These are phyloP conservation scores for Cantharis nigra DNA, from an alignment of 2,888 invertebrate species.

Conservation along the genomic window DNA sequence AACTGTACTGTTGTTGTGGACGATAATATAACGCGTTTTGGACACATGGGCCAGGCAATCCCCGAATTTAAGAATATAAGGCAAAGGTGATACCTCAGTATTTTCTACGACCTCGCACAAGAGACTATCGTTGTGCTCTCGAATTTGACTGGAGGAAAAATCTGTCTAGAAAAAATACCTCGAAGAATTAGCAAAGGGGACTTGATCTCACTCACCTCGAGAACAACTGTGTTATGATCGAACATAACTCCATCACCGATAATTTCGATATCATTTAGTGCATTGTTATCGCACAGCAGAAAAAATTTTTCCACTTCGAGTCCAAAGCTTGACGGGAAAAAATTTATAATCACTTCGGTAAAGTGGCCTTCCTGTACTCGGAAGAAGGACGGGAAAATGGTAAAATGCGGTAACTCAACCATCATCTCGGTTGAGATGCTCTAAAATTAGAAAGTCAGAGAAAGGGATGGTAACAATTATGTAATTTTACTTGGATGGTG, in stretches of 20 bases:
- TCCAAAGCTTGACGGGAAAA: slow-evolving; percentile 50
- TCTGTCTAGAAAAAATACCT: background rate
- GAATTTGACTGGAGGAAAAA: too few relatives aligned
- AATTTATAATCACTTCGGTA: slow-evolving; percentile 49
- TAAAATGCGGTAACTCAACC: slow-evolving; percentile 47
- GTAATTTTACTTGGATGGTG: slow-evolving; percentile 47
- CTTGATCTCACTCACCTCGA: slow-evolving; percentile 33
- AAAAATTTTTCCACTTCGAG: slow-evolving; percentile 53
- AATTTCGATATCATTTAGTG: slow-evolving; percentile 51
- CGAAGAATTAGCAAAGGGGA: background rate
- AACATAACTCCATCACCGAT: slow-evolving; percentile 56
- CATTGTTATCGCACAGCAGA: slow-evolving; percentile 54
- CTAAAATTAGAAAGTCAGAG: slow-evolving; percentile 3
- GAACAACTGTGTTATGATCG: slow-evolving; percentile 40
- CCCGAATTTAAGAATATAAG: slow-evolving; percentile 40
- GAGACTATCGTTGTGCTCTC: too few relatives aligned
- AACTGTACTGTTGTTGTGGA: slow-evolving; percentile 37
- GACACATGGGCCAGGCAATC: slow-evolving; percentile 25
- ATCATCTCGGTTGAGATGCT: slow-evolving; percentile 38
- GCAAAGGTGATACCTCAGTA: slow-evolving; percentile 3
- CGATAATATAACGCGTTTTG: slow-evolving; percentile 30
- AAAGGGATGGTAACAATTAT: too few relatives aligned
- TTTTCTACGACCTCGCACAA: background rate
- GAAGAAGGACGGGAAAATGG: slow-evolving; percentile 55
- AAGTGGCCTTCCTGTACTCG: slow-evolving; percentile 47